Evolutionary conservation across 2,113 vertebrate genomes (phyloP), one percentile per base, ranked within the genome.

Genomic region (Pachycephala philippinensis): DNA sequence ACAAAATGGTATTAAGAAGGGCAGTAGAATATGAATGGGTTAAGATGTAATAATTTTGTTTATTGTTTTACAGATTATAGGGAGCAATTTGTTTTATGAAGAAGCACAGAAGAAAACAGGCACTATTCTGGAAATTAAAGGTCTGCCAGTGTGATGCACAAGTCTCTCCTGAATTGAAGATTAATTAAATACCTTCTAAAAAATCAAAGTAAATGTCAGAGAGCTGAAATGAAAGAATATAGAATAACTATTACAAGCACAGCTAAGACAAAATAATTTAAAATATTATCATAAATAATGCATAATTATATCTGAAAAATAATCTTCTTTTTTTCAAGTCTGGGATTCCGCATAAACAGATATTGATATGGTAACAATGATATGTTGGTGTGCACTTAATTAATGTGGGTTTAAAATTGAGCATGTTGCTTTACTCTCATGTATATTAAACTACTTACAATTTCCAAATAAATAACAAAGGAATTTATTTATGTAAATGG

Each of bases 51-150:
- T 69, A 90, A 90, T 94, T 92, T n/a, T 96, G 59, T 71, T 95
- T 95, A 91, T 94, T 89, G 60, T 89, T 93, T 96, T 87, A 85
- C 42, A 81, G 74, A 59, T 92, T 96, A 87, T 42, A 87, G 23
- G n/a, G 28, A 90, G 16, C 31, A 89, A 93, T 93, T 91, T 92
- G 33, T 92, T 97, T 95, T 91, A 92, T 78, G 68, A 86, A 92
- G 59, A 13, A 74, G 33, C 40, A 59, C 31, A 93, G 87, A 90
- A 94, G 37, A 82, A 89, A 95, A 75, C 12, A 83, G 40, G 31
- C 83, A 69, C 28, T 75, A 49, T 87, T 70, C 60, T 92, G 44
- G 23, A 94, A 96, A 87, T 91, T 92, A 96, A 95, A 96, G 87
- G 37, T 94, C 90, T 95, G 17, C 20, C 69, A 91, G 16, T 56